Conservation (phyloP, 2,888 invertebrate species). For the Cheilosia scutellata region DNA sequence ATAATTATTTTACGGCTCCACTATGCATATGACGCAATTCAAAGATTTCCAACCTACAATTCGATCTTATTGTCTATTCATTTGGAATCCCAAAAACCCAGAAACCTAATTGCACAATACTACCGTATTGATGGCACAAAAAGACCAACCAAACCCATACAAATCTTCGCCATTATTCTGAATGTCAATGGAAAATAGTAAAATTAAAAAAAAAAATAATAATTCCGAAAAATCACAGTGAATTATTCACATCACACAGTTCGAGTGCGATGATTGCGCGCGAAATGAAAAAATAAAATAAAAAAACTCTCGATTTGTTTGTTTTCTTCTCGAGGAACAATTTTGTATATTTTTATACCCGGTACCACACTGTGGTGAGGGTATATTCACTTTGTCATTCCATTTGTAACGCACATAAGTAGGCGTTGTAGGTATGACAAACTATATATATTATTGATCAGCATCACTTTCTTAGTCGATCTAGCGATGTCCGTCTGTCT, state of each 20-base stretch:
- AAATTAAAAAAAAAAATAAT: constrained; percentile 1
- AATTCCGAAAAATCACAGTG: constrained; percentile 6
- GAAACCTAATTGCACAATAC: constrained; percentile 51
- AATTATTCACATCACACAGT: constrained; percentile 66
- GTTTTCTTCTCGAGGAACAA: constrained; percentile 28
- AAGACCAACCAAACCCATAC: constrained; percentile 12
- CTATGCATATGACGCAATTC: background rate
- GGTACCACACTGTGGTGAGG: too few species aligned
- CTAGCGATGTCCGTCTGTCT: too few species aligned
- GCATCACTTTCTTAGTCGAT: too few species aligned
- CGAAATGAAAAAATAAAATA: constrained; percentile 14
- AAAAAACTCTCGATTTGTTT: constrained; percentile 17
- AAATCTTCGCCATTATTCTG: constrained; percentile 5
- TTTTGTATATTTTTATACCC: background rate
- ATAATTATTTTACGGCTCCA: background rate
- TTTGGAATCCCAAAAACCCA: constrained; percentile 16
- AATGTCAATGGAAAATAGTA: constrained; percentile 9
- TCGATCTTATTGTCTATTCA: constrained; percentile 31
- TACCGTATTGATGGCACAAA: constrained; percentile 40
- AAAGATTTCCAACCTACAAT: background rate
- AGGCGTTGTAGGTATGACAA: too few species aligned
- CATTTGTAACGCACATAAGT: too few species aligned
- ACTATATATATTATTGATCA: too few species aligned
- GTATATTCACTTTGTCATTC: too few species aligned
- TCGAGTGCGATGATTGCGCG: constrained; percentile 28